Evolutionary conservation across 1,140 invertebrate genomes (phyloP).

Genomic region (Drepana arcuata): DNA sequence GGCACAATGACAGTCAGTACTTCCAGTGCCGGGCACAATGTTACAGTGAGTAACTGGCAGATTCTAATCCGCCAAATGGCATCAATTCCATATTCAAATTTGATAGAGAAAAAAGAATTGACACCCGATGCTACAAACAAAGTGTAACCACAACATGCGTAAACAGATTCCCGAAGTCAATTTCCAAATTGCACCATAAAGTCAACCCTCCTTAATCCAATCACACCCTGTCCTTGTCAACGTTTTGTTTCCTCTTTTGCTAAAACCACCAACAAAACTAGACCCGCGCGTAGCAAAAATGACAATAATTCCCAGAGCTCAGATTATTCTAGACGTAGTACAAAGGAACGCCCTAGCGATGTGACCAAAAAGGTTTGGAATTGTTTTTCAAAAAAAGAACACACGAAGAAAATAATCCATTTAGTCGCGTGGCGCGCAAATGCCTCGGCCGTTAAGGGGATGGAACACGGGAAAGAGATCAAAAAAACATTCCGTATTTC

Average conservation of each 20-base stretch:
- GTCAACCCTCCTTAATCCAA: conserved; percentile 67
- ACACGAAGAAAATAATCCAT: conserved; percentile 66
- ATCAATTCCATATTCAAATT: conserved; percentile 17
- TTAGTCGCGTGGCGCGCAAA: conserved; percentile 61
- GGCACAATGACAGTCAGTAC: too few species aligned
- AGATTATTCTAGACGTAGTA: too few species aligned
- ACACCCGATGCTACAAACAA: conserved; percentile 41
- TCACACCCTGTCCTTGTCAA: conserved; percentile 63
- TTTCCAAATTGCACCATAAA: conserved; percentile 68
- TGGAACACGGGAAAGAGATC: conserved; percentile 44
- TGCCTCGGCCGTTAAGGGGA: conserved; percentile 53
- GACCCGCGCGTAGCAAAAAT: too few species aligned
- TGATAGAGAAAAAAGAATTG: conserved; percentile 36
- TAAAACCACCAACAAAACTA: conserved; percentile 29
- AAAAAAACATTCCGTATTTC: conserved; percentile 55
- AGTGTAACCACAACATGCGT: conserved; percentile 36
- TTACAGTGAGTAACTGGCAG: too few species aligned
- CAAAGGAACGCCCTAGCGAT: conserved; percentile 23
- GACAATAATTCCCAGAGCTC: too few species aligned
- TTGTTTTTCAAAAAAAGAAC: conserved; percentile 57
- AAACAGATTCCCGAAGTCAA: conserved; percentile 66
- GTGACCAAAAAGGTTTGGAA: conserved; percentile 27
- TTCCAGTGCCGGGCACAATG: too few species aligned
- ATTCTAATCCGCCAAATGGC: conserved; percentile 24
- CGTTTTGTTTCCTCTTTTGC: conserved; percentile 59